phyloP scores from a whole-genome alignment of 2,888 invertebrate species.

The Sclerodermus sp. region DNA sequence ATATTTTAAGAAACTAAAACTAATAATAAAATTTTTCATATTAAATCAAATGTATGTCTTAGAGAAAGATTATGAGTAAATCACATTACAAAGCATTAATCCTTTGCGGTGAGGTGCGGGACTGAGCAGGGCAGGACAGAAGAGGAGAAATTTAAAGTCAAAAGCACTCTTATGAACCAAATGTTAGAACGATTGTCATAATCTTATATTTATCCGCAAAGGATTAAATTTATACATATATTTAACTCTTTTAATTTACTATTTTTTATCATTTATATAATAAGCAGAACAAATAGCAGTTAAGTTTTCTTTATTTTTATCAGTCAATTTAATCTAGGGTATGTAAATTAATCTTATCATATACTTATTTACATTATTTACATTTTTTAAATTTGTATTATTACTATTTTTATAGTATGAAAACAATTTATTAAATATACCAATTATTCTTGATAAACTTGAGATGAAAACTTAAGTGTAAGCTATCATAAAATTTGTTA shows the following conservation, averaged over 20 bases:
- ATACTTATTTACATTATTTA: constrained; percentile 57
- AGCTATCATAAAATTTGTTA: too few relatives aligned
- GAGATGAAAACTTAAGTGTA: neutral
- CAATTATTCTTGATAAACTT: neutral
- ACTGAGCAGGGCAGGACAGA: too few relatives aligned
- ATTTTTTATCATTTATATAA: neutral
- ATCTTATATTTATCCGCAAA: too few relatives aligned
- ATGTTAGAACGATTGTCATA: too few relatives aligned
- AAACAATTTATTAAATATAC: constrained; percentile 11
- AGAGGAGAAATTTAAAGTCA: too few relatives aligned
- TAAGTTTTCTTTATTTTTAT: constrained; percentile 40
- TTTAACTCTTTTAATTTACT: too few relatives aligned
- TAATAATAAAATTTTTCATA: constrained; percentile 1
- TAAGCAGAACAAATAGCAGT: constrained; percentile 5
- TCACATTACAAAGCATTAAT: too few relatives aligned
- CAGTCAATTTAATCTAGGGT: constrained; percentile 40
- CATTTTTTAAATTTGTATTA: constrained; percentile 28
- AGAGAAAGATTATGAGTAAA: constrained; percentile 14
- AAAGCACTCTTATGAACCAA: too few relatives aligned
- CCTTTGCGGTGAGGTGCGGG: too few relatives aligned
- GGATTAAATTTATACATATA: too few relatives aligned
- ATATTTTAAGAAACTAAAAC: constrained; percentile 8
- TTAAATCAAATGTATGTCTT: constrained; percentile 13
- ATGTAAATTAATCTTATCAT: constrained; percentile 32
- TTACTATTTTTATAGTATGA: constrained; percentile 2